A percentile compares a stretch with the other conserved stretches of the same genome.
These are phyloP conservation scores for Lucilia sericata DNA, from an alignment of 1,140 invertebrate species.

Conservation along the genomic window DNA sequence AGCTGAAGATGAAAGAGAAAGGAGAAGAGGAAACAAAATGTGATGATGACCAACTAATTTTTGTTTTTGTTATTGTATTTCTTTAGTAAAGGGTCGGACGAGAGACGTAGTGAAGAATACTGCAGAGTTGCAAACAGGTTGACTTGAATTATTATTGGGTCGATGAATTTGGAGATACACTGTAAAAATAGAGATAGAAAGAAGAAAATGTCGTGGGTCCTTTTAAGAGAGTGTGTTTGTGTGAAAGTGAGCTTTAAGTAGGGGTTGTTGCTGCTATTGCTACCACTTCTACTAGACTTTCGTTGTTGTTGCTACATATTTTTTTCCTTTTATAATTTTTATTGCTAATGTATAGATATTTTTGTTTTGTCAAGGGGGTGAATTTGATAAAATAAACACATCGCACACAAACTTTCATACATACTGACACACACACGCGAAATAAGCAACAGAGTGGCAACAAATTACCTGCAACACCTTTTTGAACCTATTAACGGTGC, in stretches of 20 bases:
- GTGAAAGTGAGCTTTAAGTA: neutral
- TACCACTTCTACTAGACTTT: neutral
- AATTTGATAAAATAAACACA: neutral
- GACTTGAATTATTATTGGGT: constrained; percentile 29
- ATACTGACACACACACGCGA: neutral
- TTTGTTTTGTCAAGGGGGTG: constrained; percentile 22
- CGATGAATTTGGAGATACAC: constrained; percentile 25
- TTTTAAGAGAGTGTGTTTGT: neutral
- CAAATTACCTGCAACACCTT: constrained; percentile 22
- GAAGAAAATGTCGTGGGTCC: neutral
- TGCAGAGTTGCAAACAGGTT: constrained; percentile 35
- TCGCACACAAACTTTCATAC: neutral
- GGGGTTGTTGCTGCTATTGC: neutral
- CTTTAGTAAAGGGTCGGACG: neutral
- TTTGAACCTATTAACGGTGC: constrained; percentile 28
- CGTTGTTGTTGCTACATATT: constrained; percentile 13
- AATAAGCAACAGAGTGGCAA: constrained; percentile 38
- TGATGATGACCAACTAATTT: neutral
- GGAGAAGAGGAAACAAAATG: neutral
- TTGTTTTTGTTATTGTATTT: neutral
- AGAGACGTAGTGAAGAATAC: neutral
- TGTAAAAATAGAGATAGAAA: constrained; percentile 34
- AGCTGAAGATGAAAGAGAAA: neutral
- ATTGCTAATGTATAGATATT: constrained; percentile 38
- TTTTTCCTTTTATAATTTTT: neutral